Percentiles rank a stretch among this genome's conserved stretches.
Conservation (phyloP, 2,113 vertebrate genomes). For the Lota lota region DNA sequence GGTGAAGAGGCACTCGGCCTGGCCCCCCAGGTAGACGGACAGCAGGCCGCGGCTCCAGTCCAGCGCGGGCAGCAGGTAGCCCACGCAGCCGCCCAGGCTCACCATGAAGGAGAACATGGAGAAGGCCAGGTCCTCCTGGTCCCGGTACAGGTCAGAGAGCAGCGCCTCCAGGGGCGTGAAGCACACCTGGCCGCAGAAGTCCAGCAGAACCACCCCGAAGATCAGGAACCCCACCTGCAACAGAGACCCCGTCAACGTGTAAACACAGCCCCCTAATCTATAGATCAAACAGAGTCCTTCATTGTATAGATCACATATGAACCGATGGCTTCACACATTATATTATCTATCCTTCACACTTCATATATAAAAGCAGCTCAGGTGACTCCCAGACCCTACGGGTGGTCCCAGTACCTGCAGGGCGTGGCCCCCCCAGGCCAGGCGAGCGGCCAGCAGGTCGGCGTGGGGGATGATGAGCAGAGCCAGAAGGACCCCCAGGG, state of each 20-base stretch:
- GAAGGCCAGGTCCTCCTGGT: constrained; percentile 74
- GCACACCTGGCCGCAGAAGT: constrained; percentile 80
- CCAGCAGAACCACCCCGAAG: constrained; percentile 75
- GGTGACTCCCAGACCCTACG: too few relatives aligned
- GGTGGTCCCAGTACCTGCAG: constrained; percentile 56
- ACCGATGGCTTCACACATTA: too few relatives aligned
- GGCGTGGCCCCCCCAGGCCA: constrained; percentile 62
- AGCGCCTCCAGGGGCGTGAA: constrained; percentile 78
- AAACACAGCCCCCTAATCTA: not conserved
- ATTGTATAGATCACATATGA: not conserved
- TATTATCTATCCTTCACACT: too few relatives aligned
- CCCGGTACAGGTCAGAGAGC: constrained; percentile 73
- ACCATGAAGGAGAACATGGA: constrained; percentile 82
- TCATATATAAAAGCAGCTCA: too few relatives aligned
- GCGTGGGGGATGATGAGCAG: constrained; percentile 77
- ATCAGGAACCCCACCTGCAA: constrained; percentile 74
- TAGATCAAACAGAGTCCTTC: not conserved
- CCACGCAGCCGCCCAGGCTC: constrained; percentile 77
- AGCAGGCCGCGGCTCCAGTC: constrained; percentile 74
- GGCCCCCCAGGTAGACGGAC: constrained; percentile 69
- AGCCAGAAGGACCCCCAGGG: constrained; percentile 74
- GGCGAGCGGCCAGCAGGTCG: constrained; percentile 61
- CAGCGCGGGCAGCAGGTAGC: constrained; percentile 72
- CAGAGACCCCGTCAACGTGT: too few relatives aligned
- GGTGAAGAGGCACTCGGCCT: constrained; percentile 76